Base-by-base conservation (phyloP, 1,140 invertebrate genomes). In the Pseudachorutes palmiensis region DNA sequence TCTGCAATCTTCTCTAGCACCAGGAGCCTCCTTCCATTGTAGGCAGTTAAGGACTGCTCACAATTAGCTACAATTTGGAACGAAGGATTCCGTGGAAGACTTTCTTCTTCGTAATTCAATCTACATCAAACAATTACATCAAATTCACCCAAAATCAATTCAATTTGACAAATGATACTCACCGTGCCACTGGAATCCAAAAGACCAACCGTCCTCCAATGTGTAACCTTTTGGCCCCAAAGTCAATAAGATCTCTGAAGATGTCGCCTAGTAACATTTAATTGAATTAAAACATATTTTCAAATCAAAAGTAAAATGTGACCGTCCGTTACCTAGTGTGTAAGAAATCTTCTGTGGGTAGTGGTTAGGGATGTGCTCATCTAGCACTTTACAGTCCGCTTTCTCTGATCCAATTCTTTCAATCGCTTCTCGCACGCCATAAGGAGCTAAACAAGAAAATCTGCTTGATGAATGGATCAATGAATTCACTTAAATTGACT, bases 381-480 rank as follows among this genome's bases (percentile, higher is more conserved):
- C 85, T 41, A 82, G 82, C 2, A 85, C 73, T 63, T 81, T 80
- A 73, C 84, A 77, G 58, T 77, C 73, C 72, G 66, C 75, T 74
- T 75, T 78, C 41, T 69, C 62, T 9, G 86, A 85, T 70, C 91
- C 89, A 74, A 96, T 84, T 76, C 86, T 87, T 80, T 91, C 89
- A 5, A 89, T 91, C 9, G 91, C 82, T 82, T 98, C 94, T 72
- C 94, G 80, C 32, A 97, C 92, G 59, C 95, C 95, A 82, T 98
- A 97, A 0, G 95, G 95, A 71, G 94, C 94, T 96, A 45, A 45
- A 45, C 19, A 45, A 45, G 9, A 12, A 45, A 45, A 45, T 45
- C 19, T 45, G 36, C 9, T 45, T 12, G 36, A 19, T 45, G 9
- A 45, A 45, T 45, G 36, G 36, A n/a, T 45, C 19, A 45, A 45